A percentile compares a stretch with the other conserved stretches of the same genome.
Evolutionary conservation across 2,888 invertebrate genomes (phyloP).

Genomic region (Ormyrus pomaceus): DNA sequence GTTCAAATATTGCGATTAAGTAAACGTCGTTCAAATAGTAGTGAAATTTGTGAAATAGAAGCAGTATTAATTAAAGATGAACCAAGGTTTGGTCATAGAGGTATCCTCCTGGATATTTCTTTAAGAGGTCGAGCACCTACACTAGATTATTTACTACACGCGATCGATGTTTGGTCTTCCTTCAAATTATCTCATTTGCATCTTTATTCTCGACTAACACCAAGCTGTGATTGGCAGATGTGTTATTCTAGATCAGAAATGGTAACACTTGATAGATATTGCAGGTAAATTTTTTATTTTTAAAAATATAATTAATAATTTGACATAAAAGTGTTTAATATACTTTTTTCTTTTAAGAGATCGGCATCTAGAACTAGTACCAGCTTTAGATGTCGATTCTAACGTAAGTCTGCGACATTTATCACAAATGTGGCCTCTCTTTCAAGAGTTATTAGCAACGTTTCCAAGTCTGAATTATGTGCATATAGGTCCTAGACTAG

Average conservation of each 20-base stretch:
- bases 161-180: constrained; percentile 77
- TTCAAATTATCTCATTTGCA: constrained; percentile 79
- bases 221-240: constrained; percentile 75
- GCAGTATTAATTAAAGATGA: constrained; percentile 78
- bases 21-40: constrained; percentile 63
- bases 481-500: constrained; percentile 79
- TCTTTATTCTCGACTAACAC: constrained; percentile 75
- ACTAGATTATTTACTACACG: constrained; percentile 77
- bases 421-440: constrained; percentile 76
- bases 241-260: constrained; percentile 77
- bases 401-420: constrained; percentile 77
- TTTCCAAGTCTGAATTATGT: constrained; percentile 78
- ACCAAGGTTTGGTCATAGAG: constrained; percentile 78
- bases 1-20: constrained; percentile 78
- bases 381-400: constrained; percentile 78
- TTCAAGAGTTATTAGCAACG: constrained; percentile 77
- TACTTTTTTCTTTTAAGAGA: constrained; percentile 65
- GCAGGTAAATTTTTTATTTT: constrained; percentile 68
- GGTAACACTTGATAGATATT: constrained; percentile 78
- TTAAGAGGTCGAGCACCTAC: constrained; percentile 78
- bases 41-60: constrained; percentile 70
- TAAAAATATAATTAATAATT: constrained; percentile 18
- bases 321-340: constrained; percentile 11
- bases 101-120: constrained; percentile 79
- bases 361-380: constrained; percentile 77